A percentile compares a stretch with the other conserved stretches of the same genome.
phyloP scores from a whole-genome alignment of 2,113 vertebrate genomes.

The Falcunculus frontatus region DNA sequence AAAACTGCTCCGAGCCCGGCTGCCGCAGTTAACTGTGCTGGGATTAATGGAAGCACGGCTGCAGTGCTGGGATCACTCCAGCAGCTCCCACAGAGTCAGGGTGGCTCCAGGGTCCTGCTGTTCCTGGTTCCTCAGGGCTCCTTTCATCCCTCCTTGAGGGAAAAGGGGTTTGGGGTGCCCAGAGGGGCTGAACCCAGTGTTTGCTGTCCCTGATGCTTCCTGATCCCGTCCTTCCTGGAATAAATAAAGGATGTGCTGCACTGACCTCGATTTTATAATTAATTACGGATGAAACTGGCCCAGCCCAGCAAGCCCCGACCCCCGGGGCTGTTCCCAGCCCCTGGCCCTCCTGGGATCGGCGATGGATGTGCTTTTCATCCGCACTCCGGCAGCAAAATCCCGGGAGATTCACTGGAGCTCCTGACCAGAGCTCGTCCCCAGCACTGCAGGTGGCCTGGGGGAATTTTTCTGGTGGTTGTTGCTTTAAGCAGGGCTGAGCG shows the following conservation, averaged over 20 bases:
- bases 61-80: neutral
- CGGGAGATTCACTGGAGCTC: neutral
- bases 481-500: neutral
- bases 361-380: neutral
- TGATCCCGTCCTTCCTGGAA: neutral
- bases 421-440: neutral
- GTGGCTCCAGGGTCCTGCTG: accelerated
- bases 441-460: neutral
- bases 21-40: neutral
- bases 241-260: neutral
- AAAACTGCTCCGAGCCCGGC: neutral
- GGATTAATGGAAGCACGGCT: neutral
- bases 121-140: accelerated
- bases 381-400: neutral
- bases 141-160: neutral
- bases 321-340: neutral
- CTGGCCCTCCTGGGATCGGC: neutral
- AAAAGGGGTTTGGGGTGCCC: neutral
- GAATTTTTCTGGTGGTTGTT: neutral
- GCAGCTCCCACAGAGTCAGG: neutral
- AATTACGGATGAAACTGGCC: neutral
- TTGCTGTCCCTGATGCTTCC: neutral
- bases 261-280: neutral
- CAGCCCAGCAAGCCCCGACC: neutral
- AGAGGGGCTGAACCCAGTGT: neutral